Evolutionary conservation across 2,797 vertebrate genomes (phyloP), one percentile per base, ranked within the genome.

Genomic region (Helostoma temminkii): DNA sequence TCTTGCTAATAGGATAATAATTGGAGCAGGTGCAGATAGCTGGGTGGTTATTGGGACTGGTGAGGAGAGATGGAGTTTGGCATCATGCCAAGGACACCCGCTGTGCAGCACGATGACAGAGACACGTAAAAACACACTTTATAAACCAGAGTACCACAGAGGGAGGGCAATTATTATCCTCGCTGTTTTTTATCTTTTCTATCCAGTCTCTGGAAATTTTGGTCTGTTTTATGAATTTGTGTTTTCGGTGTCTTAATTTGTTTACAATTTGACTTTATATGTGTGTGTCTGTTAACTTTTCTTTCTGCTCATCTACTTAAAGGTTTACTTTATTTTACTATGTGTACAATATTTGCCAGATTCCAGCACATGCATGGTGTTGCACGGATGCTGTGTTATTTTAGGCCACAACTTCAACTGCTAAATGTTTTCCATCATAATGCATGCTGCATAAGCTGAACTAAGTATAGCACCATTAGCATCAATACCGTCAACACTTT

Each of bases 1-100:
- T 91, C 89, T 94, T 93, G 90, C 92, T 94, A 94, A 95, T 94
- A 94, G 91, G 90, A 93, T 94, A 94, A 93, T 94, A 94, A 93
- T 93, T 94, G 91, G 87, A 91, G 91, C 93, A 94, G 94, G 93
- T 95, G 92, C 92, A 92, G 91, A 92, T 92, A 89, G 86, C 88
- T 83, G 84, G 87, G 89, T 93, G 83, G 85, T 88, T 91, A 89
- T 87, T 75, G 81, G 84, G 88, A 52, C 80, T 71, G 85, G 70
- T 81, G 88, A 79, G 78, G 80, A 70, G 82, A 88, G 86, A 88
- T 87, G 89, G 76, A 83, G 82, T 76, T 73, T 91, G 91, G 90
- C 90, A 32, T 22, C 43, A 56, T 0, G 84, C 90, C 91, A 91
- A 68, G 66, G 79, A 77, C 34, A 69, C 90, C 84, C 66, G 86